Conservation (phyloP, 2,113 vertebrate genomes). For the Sterrhoptilus dennistouni region DNA sequence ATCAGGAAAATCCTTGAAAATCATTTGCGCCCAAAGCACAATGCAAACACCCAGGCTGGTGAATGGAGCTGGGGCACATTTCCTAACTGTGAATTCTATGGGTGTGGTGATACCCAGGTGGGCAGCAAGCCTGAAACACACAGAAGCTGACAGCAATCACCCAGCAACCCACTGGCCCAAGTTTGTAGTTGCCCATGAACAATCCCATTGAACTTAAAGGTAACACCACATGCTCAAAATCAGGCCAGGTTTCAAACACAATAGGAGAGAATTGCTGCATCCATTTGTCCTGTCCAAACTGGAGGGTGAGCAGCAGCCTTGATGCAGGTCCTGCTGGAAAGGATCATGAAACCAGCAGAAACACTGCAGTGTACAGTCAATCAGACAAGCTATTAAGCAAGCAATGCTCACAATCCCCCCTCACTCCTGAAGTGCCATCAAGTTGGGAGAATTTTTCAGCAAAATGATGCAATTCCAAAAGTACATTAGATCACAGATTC, state of each 20-base stretch:
- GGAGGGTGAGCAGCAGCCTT: neutral
- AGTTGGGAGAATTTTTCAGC: neutral
- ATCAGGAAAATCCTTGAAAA: accelerated
- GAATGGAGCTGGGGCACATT: neutral
- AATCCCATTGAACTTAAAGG: neutral
- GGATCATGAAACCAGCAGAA: neutral
- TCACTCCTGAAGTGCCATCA: neutral
- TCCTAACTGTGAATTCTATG: neutral
- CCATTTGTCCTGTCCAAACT: neutral
- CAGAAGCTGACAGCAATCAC: neutral
- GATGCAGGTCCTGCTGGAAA: neutral
- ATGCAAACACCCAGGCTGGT: neutral
- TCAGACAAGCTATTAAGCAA: neutral
- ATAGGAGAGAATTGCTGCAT: neutral
- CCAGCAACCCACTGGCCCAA: neutral
- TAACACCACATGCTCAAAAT: neutral
- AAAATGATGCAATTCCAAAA: neutral
- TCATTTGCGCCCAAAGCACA: neutral
- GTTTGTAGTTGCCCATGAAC: neutral
- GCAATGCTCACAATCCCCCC: neutral
- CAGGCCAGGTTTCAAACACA: neutral
- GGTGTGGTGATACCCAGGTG: no score
- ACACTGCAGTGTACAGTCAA: accelerated
- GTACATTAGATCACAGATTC: neutral
- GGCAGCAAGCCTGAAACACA: neutral